phyloP scores from a whole-genome alignment of 2,888 invertebrate genomes.

The Oxyscelio sp. region DNA sequence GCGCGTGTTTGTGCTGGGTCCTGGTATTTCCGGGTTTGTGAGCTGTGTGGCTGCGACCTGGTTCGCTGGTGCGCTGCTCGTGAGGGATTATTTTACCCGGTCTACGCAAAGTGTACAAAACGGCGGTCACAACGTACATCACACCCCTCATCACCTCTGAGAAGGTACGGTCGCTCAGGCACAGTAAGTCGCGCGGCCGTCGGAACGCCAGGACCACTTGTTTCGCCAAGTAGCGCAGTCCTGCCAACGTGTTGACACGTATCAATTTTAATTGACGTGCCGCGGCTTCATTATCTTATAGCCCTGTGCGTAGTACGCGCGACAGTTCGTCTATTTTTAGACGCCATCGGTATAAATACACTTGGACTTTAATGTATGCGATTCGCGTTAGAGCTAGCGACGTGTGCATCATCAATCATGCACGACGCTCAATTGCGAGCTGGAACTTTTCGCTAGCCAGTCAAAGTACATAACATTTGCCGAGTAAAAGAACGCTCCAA shows the following conservation, averaged over 20 bases:
- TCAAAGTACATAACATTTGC: neutral
- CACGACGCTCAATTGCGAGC: neutral
- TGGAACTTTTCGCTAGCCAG: neutral
- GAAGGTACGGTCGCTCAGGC: constrained; percentile 83
- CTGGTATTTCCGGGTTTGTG: constrained; percentile 27
- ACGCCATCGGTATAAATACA: constrained; percentile 15
- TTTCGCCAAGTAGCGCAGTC: neutral
- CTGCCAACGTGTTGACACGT: neutral
- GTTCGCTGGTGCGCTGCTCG: constrained; percentile 79
- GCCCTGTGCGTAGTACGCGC: neutral
- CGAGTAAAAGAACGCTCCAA: no score
- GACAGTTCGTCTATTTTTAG: constrained; percentile 11
- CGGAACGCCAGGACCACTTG: constrained; percentile 12
- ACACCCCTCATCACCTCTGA: constrained; percentile 88
- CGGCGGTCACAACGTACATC: constrained; percentile 89
- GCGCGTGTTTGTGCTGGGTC: constrained; percentile 63
- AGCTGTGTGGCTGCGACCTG: constrained; percentile 50
- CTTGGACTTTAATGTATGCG: constrained; percentile 23
- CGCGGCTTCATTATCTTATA: constrained; percentile 33
- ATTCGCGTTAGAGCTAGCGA: constrained; percentile 11
- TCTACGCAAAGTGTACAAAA: constrained; percentile 85
- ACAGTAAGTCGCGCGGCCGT: constrained; percentile 22
- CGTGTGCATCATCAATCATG: constrained; percentile 17
- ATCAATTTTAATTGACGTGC: constrained; percentile 3
- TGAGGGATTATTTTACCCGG: constrained; percentile 78